These are phyloP conservation scores for Heteromyza rotundicornis DNA, from an alignment of 2,888 invertebrate genomes.

Conservation along the genomic window DNA sequence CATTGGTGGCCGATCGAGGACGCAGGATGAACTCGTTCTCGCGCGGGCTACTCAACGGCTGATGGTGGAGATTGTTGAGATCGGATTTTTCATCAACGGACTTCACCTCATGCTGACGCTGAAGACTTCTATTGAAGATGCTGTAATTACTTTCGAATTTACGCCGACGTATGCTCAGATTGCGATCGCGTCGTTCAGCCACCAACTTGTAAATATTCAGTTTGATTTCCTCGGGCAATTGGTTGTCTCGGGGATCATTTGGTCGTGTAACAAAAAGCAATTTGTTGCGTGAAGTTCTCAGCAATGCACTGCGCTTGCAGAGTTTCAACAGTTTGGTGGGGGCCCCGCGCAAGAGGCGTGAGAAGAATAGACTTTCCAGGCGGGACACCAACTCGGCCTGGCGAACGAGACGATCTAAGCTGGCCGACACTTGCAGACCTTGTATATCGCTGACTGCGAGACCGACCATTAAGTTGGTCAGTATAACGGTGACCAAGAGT, in stretches of 20 bases:
- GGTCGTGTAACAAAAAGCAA: slow-evolving; percentile 78
- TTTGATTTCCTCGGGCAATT: slow-evolving; percentile 78
- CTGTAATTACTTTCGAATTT: slow-evolving; percentile 62
- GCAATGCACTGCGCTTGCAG: slow-evolving; percentile 74
- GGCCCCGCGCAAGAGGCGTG: slow-evolving; percentile 72
- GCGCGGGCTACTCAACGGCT: slow-evolving; percentile 1
- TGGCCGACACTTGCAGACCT: slow-evolving; percentile 81
- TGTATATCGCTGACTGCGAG: slow-evolving; percentile 85
- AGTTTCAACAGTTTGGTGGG: slow-evolving; percentile 71
- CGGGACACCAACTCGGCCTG: slow-evolving; percentile 84
- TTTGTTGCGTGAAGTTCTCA: slow-evolving; percentile 77
- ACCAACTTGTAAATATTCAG: slow-evolving; percentile 77
- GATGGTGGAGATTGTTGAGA: background rate
- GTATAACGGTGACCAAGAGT: slow-evolving; percentile 78
- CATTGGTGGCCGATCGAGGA: slow-evolving; percentile 57
- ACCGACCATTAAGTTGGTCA: slow-evolving; percentile 84
- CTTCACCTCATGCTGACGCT: slow-evolving; percentile 33
- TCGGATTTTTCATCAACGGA: background rate
- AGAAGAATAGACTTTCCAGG: slow-evolving; percentile 83
- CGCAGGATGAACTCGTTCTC: slow-evolving; percentile 48
- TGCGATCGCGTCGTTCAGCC: slow-evolving; percentile 70
- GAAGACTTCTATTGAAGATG: slow-evolving; percentile 54
- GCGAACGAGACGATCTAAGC: slow-evolving; percentile 78
- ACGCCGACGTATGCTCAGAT: slow-evolving; percentile 64
- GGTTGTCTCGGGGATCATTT: slow-evolving; percentile 81